These are phyloP conservation scores for Tipula helvola DNA, from an alignment of 2,888 invertebrate species.

Conservation along the genomic window DNA sequence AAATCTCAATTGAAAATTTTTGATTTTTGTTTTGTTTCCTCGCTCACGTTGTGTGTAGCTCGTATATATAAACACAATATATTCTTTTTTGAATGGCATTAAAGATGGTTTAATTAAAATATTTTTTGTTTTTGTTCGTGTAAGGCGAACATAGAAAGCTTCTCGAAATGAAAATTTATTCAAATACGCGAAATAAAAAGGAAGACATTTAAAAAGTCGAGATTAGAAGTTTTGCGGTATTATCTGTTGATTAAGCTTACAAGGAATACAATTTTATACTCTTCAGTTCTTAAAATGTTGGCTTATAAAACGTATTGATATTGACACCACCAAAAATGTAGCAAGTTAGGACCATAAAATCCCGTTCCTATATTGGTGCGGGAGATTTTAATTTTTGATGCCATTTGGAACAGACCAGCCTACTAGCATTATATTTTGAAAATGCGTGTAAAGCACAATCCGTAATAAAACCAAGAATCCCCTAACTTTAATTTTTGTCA, in stretches of 20 bases:
- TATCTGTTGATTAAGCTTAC: not conserved
- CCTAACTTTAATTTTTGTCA: not conserved
- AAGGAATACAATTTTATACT: not conserved
- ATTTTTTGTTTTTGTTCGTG: not conserved
- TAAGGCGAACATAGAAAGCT: not conserved
- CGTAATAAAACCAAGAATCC: not conserved
- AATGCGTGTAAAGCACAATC: not conserved
- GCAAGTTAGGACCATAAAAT: no score
- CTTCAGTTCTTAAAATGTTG: no score
- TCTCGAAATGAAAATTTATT: not conserved
- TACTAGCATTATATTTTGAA: no score
- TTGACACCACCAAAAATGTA: no score
- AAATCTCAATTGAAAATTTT: not conserved
- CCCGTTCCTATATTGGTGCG: no score
- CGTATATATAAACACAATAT: not conserved
- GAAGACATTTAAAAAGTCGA: not conserved
- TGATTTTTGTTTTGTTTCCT: not conserved
- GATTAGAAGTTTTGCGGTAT: not conserved
- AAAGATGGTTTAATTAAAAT: constrained; percentile 1
- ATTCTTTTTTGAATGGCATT: not conserved
- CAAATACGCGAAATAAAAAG: not conserved
- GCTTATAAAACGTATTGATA: no score
- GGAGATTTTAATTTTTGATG: no score
- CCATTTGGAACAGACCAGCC: no score
- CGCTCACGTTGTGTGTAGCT: not conserved